phyloP scores from a whole-genome alignment of 2,113 vertebrate genomes.

The Arvicanthis niloticus region DNA sequence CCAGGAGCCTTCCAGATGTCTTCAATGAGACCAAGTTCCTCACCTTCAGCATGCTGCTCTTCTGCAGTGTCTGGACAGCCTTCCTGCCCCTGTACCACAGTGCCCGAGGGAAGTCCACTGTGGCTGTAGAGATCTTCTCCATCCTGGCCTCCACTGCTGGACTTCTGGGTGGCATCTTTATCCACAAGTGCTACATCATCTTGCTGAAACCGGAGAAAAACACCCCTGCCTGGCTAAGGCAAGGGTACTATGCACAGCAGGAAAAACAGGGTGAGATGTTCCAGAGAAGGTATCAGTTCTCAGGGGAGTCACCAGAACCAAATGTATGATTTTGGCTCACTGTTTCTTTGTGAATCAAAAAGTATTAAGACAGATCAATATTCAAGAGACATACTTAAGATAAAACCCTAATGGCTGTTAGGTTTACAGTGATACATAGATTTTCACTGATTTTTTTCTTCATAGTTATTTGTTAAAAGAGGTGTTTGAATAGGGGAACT shows the following conservation, averaged over 20 bases:
- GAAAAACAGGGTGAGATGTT: not conserved
- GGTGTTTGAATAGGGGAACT: too few relatives aligned
- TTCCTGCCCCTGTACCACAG: not conserved
- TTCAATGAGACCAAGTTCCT: constrained; percentile 22
- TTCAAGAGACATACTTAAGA: not conserved
- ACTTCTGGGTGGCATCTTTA: too few relatives aligned
- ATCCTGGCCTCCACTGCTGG: too few relatives aligned
- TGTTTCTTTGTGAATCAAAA: too few relatives aligned
- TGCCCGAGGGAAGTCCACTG: too few relatives aligned
- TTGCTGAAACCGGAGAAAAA: too few relatives aligned
- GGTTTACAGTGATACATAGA: not conserved
- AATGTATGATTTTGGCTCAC: not conserved
- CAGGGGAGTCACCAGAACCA: rapidly evolving
- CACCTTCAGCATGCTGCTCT: constrained; percentile 57
- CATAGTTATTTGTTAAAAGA: not conserved
- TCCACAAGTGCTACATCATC: too few relatives aligned
- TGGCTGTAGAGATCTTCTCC: too few relatives aligned
- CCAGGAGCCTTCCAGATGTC: not conserved
- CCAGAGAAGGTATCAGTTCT: rapidly evolving
- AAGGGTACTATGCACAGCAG: rapidly evolving
- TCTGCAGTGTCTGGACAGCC: constrained; percentile 33
- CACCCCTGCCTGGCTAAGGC: too few relatives aligned
- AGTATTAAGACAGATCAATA: not conserved
- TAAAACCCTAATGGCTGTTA: not conserved
- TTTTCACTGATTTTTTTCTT: not conserved